phyloP scores from a whole-genome alignment of 2,797 vertebrate genomes.

The Malurus splendens region DNA sequence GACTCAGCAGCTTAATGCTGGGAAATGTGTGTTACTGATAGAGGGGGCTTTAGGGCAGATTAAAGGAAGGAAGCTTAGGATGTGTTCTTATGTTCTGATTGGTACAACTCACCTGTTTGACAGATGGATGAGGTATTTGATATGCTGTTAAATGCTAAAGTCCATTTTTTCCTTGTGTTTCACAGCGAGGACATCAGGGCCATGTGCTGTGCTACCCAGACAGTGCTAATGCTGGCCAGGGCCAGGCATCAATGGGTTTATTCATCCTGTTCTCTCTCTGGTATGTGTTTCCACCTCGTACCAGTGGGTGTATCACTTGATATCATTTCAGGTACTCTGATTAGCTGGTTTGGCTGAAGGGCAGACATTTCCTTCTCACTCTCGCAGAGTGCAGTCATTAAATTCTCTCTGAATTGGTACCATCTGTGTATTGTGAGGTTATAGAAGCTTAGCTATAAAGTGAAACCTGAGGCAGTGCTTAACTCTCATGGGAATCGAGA shows the following conservation, averaged over 20 bases:
- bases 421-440: not conserved
- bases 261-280: not conserved
- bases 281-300: not conserved
- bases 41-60: not conserved
- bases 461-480: not conserved
- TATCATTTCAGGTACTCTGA: not conserved
- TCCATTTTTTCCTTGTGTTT: not conserved
- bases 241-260: not conserved
- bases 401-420: not conserved
- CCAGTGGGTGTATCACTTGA: not conserved
- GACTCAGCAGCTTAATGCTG: not conserved
- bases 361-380: not conserved
- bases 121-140: not conserved
- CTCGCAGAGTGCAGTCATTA: not conserved
- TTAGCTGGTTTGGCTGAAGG: not conserved
- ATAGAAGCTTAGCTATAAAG: not conserved
- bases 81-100: rapidly evolving
- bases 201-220: not conserved
- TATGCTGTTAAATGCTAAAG: not conserved
- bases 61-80: not conserved
- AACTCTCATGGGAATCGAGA: not conserved
- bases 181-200: not conserved
- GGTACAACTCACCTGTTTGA: not conserved
- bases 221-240: not conserved
- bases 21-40: not conserved